A percentile compares a stretch with the other conserved stretches of the same genome.
These are phyloP conservation scores for Drosophila silvestris DNA, from an alignment of 2,888 invertebrate species.

Conservation along the genomic window DNA sequence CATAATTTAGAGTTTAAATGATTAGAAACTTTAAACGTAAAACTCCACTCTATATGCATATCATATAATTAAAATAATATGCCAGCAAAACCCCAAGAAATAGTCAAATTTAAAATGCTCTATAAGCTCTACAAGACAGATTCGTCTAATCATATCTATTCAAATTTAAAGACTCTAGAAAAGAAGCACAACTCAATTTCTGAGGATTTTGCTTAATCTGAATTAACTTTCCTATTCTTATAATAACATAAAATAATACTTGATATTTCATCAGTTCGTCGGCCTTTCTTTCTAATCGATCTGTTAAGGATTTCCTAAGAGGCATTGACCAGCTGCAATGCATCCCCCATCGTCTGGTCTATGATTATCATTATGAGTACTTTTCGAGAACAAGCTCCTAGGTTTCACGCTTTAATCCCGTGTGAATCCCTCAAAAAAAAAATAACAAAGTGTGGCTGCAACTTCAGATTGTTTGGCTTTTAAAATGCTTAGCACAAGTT, in stretches of 20 bases:
- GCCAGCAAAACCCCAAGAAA: too few species aligned
- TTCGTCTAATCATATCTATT: not conserved
- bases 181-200: not conserved
- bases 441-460: not conserved
- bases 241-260: not conserved
- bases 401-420: not conserved
- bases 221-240: not conserved
- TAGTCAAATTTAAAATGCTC: not conserved
- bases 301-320: not conserved
- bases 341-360: not conserved
- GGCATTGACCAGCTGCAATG: not conserved
- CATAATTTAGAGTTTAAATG: not conserved
- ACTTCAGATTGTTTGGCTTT: constrained; percentile 3
- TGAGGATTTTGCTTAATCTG: not conserved
- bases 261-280: not conserved
- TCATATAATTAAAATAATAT: not conserved
- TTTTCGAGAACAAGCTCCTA: not conserved
- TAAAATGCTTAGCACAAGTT: not conserved
- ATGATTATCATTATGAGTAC: not conserved
- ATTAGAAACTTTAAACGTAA: not conserved
- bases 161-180: too few species aligned
- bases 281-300: not conserved
- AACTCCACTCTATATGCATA: not conserved
- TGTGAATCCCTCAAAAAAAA: not conserved
- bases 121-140: not conserved